Evolutionary conservation across 2,113 vertebrate species (phyloP), one percentile per base, ranked within the genome.

Genomic region (Silurus asotus): DNA sequence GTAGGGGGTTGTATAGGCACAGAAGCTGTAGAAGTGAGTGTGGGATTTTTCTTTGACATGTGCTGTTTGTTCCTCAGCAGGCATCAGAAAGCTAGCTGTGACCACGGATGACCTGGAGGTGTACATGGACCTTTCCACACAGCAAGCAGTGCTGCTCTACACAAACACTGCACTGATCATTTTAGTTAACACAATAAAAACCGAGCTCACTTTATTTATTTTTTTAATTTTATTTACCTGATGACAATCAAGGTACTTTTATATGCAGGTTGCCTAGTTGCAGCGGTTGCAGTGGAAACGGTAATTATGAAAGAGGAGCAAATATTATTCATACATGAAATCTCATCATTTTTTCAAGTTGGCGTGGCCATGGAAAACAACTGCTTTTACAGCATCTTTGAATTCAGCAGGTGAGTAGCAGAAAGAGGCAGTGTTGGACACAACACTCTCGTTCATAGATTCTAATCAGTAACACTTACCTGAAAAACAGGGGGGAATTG

Each of bases 11-110:
- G 45, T 74, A 70, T n/a, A 56, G 72, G 56, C 14, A 53, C 74
- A 65, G 67, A 8, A 77, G 74, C 59, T 55, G 28, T 45, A 62
- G 59, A 84, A 49, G 59, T 69, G 20, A 28, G 23, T 56, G 17
- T 85, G 87, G 87, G 88, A 79, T 59, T 79, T 79, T 79, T 17
- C 56, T 79, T 11, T 37, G 56, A 59, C 81, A 64, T 55, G 61
- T 79, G 83, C 82, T 90, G 90, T 92, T 91, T 92, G 91, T 91
- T 93, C 82, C 89, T 93, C 59, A 53, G 89, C 88, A 90, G 89
- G 88, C 84, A 90, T 92, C 91, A 89, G 91, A 91, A 87, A 88
- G 89, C 90, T 88, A 87, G 89, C 88, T 88, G 87, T 88, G 91
- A 89, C 87, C 90, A 87, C 88, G 11, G 69, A 88, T 70, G 89